Base-by-base conservation (phyloP, 2,113 vertebrate genomes). In the Morone chrysops region DNA sequence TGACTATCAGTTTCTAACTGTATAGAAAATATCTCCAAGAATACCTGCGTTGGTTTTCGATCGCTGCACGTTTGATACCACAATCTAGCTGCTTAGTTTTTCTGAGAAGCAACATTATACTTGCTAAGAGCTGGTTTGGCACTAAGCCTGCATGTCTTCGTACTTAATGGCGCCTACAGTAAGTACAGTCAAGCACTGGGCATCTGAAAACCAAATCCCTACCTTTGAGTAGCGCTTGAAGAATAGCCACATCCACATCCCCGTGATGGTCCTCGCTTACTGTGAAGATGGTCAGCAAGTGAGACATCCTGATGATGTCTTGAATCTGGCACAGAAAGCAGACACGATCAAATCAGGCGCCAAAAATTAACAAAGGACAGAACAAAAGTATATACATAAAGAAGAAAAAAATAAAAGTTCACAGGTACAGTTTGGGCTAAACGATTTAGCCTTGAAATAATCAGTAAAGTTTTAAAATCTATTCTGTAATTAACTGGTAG, bases 161-260 rank as follows among this genome's bases (percentile, higher is more conserved):
- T 45, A 38, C 12, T 38, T 66, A 68, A 45, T 14, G 10, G 17
- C 43, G 2, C 51, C 22, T 68, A 5, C 17, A 70, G 47, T 56
- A 43, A 20, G 41, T 59, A 45, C 17, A 66, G 59, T 67, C 56
- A 69, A 3, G 13, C 4, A 43, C 45, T 40, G 8, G 5, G 17
- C 14, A 60, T 75, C 48, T 38, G 48, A 66, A 70, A 78, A 31
- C 6, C 25, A 60, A 9, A 16, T 9, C 18, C 54, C 18, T 54
- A 99, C 98, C 98, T 97, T 99, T 99, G 41, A 99, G 93, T 48
- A 99, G 91, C 0, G 98, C 97, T 81, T 98, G 96, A 16, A 99
- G 96, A 88, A 99, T 99, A 70, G 98, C 97, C 75, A 99, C 95
- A 5, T 99, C 98, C 91, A 99, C 90, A 0, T 98, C 97, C 50